phyloP scores from a whole-genome alignment of 1,140 invertebrate genomes.

The Drosophila nikananu region DNA sequence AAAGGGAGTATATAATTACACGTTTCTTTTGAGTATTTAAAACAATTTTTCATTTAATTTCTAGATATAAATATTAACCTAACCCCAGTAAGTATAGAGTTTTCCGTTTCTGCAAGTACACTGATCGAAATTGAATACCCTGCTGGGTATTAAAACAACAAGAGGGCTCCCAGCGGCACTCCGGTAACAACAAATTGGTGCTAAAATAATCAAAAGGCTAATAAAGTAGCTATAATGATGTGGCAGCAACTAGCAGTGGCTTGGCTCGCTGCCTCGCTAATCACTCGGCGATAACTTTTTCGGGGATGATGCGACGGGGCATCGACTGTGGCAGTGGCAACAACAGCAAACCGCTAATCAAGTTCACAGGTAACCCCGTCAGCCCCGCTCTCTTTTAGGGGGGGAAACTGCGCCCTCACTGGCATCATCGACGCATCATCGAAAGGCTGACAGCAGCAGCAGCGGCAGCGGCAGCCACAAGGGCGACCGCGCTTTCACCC shows the following conservation, averaged over 20 bases:
- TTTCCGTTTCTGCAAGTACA: too few species aligned
- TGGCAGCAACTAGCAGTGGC: constrained; percentile 42
- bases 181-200: constrained; percentile 56
- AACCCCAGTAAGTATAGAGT: background rate
- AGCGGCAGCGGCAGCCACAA: constrained; percentile 3
- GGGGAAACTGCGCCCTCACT: background rate
- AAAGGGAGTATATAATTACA: background rate
- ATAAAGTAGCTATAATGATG: constrained; percentile 76
- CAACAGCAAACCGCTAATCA: constrained; percentile 77
- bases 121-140: constrained; percentile 4
- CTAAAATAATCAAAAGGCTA: constrained; percentile 78
- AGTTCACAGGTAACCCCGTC: constrained; percentile 63
- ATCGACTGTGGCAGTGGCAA: constrained; percentile 5
- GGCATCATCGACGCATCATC: constrained; percentile 45
- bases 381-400: background rate
- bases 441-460: constrained; percentile 43
- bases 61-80: background rate
- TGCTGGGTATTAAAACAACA: constrained; percentile 2
- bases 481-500: constrained; percentile 46
- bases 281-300: constrained; percentile 46
- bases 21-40: background rate
- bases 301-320: constrained; percentile 7
- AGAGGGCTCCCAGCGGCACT: constrained; percentile 1
- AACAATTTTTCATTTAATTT: too few species aligned
- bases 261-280: constrained; percentile 34